phyloP scores from a whole-genome alignment of 2,113 vertebrate species.

The Petroica traversi region DNA sequence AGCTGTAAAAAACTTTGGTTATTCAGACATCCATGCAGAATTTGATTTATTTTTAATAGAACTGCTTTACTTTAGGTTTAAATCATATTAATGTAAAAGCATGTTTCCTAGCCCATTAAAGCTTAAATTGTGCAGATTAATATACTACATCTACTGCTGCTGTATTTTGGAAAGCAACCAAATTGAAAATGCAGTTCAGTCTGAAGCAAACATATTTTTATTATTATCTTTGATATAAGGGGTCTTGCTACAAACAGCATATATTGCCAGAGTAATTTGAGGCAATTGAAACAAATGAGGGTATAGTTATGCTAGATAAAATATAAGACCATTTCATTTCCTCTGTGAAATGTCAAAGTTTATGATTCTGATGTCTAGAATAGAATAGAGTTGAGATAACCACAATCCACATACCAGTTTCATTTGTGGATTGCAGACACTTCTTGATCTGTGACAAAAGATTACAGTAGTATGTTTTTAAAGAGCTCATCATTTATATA shows the following conservation, averaged over 20 bases:
- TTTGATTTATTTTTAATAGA: slow-evolving; percentile 62
- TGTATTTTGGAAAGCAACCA: slow-evolving; percentile 59
- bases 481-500: slow-evolving; percentile 70
- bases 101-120: slow-evolving; percentile 62
- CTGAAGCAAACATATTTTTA: slow-evolving; percentile 45
- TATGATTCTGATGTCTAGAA: slow-evolving; percentile 42
- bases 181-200: slow-evolving; percentile 45
- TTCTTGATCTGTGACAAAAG: slow-evolving; percentile 37
- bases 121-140: slow-evolving; percentile 69
- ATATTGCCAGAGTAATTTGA: slow-evolving; percentile 33
- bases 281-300: slow-evolving; percentile 53
- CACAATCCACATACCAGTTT: slow-evolving; percentile 1
- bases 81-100: slow-evolving; percentile 65
- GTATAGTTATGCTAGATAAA: slow-evolving; percentile 15
- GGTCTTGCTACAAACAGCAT: slow-evolving; percentile 30
- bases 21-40: slow-evolving; percentile 12
- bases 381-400: slow-evolving; percentile 52
- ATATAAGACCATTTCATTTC: slow-evolving; percentile 41
- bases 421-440: slow-evolving; percentile 14
- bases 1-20: slow-evolving; percentile 4
- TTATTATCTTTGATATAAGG: slow-evolving; percentile 42
- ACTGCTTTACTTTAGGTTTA: slow-evolving; percentile 44
- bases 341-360: slow-evolving; percentile 38
- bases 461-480: slow-evolving; percentile 55
- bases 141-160: slow-evolving; percentile 16